Conservation (phyloP, 2,113 vertebrate genomes). For the Platysternon megacephalum region DNA sequence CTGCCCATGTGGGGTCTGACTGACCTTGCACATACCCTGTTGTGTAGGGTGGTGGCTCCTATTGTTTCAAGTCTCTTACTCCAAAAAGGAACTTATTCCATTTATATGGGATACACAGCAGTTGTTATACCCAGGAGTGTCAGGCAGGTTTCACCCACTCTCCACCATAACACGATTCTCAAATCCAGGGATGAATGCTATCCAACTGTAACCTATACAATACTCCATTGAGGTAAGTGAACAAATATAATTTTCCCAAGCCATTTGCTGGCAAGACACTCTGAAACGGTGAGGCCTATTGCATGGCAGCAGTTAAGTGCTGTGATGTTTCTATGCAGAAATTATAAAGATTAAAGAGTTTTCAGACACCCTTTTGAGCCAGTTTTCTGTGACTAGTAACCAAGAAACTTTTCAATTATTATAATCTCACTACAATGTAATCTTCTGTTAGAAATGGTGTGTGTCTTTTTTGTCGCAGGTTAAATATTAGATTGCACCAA, state of each 20-base stretch:
- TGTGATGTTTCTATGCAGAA: constrained; percentile 14
- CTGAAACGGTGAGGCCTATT: background rate
- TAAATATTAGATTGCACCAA: background rate
- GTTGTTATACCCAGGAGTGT: background rate
- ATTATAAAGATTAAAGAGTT: constrained; percentile 11
- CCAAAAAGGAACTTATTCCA: background rate
- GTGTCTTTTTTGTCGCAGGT: background rate
- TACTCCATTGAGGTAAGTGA: rapidly evolving
- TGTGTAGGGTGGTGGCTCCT: too few relatives aligned
- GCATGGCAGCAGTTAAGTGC: background rate
- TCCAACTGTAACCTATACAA: background rate
- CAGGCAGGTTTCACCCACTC: background rate
- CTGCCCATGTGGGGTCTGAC: too few relatives aligned
- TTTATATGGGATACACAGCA: background rate
- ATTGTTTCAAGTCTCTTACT: too few relatives aligned
- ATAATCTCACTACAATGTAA: rapidly evolving
- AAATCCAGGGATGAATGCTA: background rate
- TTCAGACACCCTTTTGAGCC: background rate
- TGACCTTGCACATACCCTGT: too few relatives aligned
- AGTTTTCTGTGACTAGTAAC: constrained; percentile 8
- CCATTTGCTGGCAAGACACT: background rate
- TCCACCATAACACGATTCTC: background rate
- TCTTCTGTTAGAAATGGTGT: background rate
- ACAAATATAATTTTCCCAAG: background rate
- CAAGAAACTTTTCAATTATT: background rate